Evolutionary conservation across 1,140 invertebrate species (phyloP), one percentile per base, ranked within the genome.

Genomic region (Zaprionus taronus): DNA sequence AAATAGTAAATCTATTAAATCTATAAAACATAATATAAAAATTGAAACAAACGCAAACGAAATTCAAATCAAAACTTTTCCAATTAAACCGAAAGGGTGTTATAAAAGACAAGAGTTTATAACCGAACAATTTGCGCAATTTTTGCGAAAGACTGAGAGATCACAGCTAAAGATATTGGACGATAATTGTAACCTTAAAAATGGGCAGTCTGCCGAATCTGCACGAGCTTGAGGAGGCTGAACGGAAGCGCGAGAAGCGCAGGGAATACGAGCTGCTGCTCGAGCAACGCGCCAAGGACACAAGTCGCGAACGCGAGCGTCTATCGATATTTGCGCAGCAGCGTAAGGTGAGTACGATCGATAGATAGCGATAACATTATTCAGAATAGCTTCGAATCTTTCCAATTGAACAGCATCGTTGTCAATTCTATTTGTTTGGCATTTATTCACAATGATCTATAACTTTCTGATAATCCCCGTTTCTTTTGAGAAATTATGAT

Each of bases 151-250:
- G 53, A 15, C 41, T 26, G 41, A 44, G 41, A 36, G 20, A 36
- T 41, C 53, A 53, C 24, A 26, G 68, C 17, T 4, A 34, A 34
- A 44, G 28, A 41, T 41, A 28, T 20, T 53, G 51, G 4, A 20
- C 6, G 15, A 47, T 20, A 55, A 9, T 0, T 31, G 28, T 2
- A 44, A 24, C 28, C 41, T 17, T 31, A 17, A 94, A 28, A 36
- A 95, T 95, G 95, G 95, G 95, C 26, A 95, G 95, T 71, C 72
- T 95, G 71, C 95, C 95, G 44, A 95, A 95, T 93, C 84, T 95
- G 17, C 95, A 95, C 76, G 94, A 95, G 78, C 91, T 95, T 63
- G 83, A 92, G 80, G 80, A 84, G 69, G 83, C 83, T 22, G 93
- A 91, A 47, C 86, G 86, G 41, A 80, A 93, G 84, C 73, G 93